These are phyloP conservation scores for Sipha maydis DNA, from an alignment of 2,888 invertebrate genomes.

Conservation along the genomic window DNA sequence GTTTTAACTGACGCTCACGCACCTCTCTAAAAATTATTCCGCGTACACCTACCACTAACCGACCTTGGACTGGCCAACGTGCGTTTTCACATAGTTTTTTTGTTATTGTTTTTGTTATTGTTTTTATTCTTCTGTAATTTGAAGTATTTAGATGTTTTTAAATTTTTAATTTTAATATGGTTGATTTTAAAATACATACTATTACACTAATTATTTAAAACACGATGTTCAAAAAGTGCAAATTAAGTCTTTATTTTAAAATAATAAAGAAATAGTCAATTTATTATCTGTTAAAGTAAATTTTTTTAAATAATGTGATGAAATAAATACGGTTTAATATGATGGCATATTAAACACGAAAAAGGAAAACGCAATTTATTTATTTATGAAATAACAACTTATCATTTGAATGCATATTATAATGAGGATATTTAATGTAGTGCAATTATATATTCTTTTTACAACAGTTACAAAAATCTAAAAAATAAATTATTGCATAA, in stretches of 20 bases:
- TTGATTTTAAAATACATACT: neutral
- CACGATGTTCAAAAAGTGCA: neutral
- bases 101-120: slow-evolving; percentile 15
- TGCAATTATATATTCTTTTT: neutral
- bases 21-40: slow-evolving; percentile 32
- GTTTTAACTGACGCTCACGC: slow-evolving; percentile 14
- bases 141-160: neutral
- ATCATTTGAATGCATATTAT: neutral
- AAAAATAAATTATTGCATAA: neutral
- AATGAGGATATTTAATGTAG: neutral
- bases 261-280: neutral
- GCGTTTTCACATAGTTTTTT: slow-evolving; percentile 28
- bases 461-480: neutral
- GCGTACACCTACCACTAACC: slow-evolving; percentile 38
- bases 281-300: neutral
- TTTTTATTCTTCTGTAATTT: slow-evolving; percentile 2
- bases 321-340: neutral
- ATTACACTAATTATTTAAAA: neutral
- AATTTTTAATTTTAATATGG: neutral
- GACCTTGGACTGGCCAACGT: slow-evolving; percentile 43
- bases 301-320: neutral
- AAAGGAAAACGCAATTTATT: neutral
- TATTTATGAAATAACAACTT: neutral
- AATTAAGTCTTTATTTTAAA: neutral
- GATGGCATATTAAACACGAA: slow-evolving; percentile 11